Evolutionary conservation across 2,888 invertebrate genomes (phyloP).

Genomic region (Lepidocyrtoides sp.): DNA sequence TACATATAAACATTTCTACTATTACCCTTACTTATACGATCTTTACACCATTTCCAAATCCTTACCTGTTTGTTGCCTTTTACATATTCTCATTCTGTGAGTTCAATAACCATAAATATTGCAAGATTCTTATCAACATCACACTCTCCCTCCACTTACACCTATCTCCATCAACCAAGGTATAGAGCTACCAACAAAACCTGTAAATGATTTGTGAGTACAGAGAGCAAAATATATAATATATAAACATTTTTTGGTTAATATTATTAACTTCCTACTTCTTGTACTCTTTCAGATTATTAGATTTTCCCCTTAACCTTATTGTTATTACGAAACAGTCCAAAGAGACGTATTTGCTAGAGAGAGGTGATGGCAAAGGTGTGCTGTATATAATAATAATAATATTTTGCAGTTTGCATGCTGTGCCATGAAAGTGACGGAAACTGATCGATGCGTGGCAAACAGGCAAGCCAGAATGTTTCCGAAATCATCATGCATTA

Average conservation of each 20-base stretch:
- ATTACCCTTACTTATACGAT: neutral
- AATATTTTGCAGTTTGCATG: too few species aligned
- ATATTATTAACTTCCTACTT: neutral
- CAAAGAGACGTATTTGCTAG: neutral
- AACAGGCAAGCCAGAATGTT: slow-evolving; percentile 16
- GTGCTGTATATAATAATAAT: neutral
- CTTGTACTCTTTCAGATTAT: neutral
- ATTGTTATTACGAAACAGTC: neutral
- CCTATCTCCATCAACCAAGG: too few species aligned
- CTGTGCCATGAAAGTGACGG: neutral
- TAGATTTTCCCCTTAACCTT: slow-evolving; percentile 31
- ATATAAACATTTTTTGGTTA: neutral
- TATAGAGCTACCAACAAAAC: too few species aligned
- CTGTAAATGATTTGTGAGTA: neutral
- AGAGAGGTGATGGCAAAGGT: neutral
- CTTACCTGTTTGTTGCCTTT: neutral
- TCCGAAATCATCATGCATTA: slow-evolving; percentile 43
- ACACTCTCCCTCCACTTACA: too few species aligned
- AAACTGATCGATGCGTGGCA: neutral
- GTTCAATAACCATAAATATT: neutral
- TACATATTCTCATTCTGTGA: neutral
- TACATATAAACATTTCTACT: too few species aligned
- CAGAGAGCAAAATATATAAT: too few species aligned
- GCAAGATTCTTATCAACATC: too few species aligned
- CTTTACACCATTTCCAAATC: neutral